Percentiles rank a stretch among this genome's conserved stretches.
phyloP scores from a whole-genome alignment of 2,797 vertebrate genomes.

The Pseudotriccus pelzelni region DNA sequence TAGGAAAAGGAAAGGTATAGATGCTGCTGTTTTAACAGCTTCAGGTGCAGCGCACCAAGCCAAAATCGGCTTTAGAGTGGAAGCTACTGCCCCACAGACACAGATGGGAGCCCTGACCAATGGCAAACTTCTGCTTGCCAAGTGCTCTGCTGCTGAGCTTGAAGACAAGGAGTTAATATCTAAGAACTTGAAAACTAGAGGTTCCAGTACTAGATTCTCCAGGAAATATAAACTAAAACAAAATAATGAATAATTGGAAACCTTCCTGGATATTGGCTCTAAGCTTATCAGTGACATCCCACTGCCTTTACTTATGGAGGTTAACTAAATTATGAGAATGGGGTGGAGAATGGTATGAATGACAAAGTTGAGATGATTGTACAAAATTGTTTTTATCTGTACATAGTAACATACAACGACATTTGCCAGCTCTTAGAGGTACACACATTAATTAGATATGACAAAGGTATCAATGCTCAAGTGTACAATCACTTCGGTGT shows the following conservation, averaged over 20 bases:
- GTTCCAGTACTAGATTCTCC: not conserved
- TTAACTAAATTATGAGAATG: not conserved
- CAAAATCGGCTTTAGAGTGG: not conserved
- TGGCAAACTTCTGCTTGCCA: not conserved
- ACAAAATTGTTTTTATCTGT: not conserved
- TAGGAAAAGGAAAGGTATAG: slow-evolving; percentile 37
- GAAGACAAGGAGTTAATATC: not conserved
- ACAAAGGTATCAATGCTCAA: not conserved
- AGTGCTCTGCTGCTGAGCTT: not conserved
- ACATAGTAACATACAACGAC: not conserved
- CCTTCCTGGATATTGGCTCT: not conserved
- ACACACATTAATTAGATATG: not conserved
- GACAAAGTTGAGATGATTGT: not conserved
- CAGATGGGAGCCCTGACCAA: not conserved
- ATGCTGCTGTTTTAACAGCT: slow-evolving; percentile 41
- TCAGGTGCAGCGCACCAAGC: not conserved
- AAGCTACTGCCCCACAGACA: not conserved
- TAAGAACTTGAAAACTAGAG: not conserved
- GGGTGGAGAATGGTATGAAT: not conserved
- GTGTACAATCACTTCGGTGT: not conserved
- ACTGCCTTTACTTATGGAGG: not conserved
- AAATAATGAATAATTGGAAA: not conserved
- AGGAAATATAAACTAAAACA: not conserved
- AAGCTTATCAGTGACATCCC: not conserved
- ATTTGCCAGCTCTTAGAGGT: not conserved